Evolutionary conservation across 2,797 vertebrate species (phyloP).

Genomic region (Spatula clypeata): DNA sequence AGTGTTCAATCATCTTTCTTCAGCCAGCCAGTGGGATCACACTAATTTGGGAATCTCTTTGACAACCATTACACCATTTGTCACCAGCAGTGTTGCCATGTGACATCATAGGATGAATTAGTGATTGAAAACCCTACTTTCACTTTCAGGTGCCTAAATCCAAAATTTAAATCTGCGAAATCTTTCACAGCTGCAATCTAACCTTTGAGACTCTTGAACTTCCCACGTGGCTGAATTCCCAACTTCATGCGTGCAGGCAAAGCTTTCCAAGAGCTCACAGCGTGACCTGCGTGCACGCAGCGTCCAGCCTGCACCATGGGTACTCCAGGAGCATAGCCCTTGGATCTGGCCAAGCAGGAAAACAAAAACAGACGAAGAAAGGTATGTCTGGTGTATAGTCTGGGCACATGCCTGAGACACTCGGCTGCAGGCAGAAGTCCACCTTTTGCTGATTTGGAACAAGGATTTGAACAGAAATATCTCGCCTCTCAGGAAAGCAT

Average conservation of each 20-base stretch:
- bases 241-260: rapidly evolving
- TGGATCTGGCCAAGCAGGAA: neutral
- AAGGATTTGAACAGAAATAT: neutral
- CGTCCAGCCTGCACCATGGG: neutral
- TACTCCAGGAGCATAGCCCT: rapidly evolving
- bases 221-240: neutral
- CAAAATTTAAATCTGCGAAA: neutral
- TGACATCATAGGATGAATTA: neutral
- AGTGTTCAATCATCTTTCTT: neutral
- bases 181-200: neutral
- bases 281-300: no score
- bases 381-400: neutral
- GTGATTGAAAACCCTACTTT: neutral
- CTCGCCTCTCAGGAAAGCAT: neutral
- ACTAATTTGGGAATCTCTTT: neutral
- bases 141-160: neutral
- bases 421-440: rapidly evolving
- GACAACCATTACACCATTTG: neutral
- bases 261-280: neutral
- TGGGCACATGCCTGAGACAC: neutral
- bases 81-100: neutral
- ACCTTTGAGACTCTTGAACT: neutral
- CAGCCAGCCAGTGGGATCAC: neutral
- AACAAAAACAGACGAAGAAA: neutral
- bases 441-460: neutral